phyloP scores from a whole-genome alignment of 2,113 vertebrate genomes.

The Sporophila hypoxantha region DNA sequence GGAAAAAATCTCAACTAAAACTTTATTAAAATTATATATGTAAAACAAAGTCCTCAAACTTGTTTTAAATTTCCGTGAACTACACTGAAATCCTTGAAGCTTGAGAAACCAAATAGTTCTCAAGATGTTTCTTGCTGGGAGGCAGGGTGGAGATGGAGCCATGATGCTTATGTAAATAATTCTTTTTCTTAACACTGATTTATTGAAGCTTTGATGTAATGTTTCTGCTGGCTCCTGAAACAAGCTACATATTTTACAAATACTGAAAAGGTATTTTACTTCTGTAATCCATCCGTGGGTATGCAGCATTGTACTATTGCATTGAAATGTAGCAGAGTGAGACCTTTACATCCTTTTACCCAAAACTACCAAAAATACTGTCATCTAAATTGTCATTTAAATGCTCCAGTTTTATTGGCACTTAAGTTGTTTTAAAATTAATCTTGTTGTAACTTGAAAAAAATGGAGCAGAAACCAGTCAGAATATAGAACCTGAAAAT shows the following conservation, averaged over 20 bases:
- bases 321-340: not conserved
- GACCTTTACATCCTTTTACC: not conserved
- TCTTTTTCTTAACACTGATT: not conserved
- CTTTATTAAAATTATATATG: not conserved
- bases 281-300: not conserved
- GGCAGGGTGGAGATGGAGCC: slow-evolving; percentile 24
- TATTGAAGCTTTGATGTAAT: slow-evolving; percentile 22
- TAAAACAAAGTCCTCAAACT: not conserved
- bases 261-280: not conserved
- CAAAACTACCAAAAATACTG: not conserved
- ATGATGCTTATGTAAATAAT: not conserved
- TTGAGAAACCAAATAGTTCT: slow-evolving; percentile 18
- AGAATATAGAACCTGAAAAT: not conserved
- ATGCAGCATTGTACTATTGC: not conserved
- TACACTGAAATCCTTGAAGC: not conserved
- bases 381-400: not conserved
- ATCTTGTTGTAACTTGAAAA: not conserved
- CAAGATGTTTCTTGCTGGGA: slow-evolving; percentile 21
- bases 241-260: not conserved
- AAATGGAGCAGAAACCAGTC: not conserved
- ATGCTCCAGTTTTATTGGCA: not conserved
- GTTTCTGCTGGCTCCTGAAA: not conserved
- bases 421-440: not conserved
- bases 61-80: not conserved
- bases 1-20: not conserved